Conservation (phyloP, 2,888 invertebrate genomes). For the Poecilus cupreus region DNA sequence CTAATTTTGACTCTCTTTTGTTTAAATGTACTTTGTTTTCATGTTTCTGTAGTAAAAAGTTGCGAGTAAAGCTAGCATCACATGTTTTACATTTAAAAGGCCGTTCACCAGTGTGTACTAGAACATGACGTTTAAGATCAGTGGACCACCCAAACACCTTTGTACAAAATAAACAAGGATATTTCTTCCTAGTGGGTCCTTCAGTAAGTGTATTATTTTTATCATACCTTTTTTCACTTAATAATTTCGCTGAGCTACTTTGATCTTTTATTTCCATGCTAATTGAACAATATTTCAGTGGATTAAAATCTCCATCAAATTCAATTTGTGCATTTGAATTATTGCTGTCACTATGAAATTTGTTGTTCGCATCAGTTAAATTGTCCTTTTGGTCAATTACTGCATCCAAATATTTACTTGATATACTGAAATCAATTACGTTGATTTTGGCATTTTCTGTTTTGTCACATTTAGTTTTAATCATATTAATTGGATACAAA, state of each 20-base stretch:
- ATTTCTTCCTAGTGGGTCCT: conserved; percentile 65
- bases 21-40: conserved; percentile 67
- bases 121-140: conserved; percentile 71
- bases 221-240: conserved; percentile 3
- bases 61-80: conserved; percentile 70
- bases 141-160: conserved; percentile 72
- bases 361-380: neutral
- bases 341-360: conserved; percentile 56
- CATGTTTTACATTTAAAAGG: conserved; percentile 71
- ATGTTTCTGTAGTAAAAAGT: conserved; percentile 72
- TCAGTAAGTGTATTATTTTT: conserved; percentile 57
- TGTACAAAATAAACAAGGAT: conserved; percentile 69
- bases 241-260: conserved; percentile 28
- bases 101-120: conserved; percentile 71
- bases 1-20: conserved; percentile 37
- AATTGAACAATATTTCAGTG: conserved; percentile 68
- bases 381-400: neutral
- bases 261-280: conserved; percentile 65
- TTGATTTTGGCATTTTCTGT: conserved; percentile 51
- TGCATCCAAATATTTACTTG: conserved; percentile 14
- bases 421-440: neutral
- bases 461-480: conserved; percentile 55
- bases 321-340: conserved; percentile 46
- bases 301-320: conserved; percentile 65
- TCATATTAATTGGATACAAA: conserved; percentile 64